Evolutionary conservation across 2,797 vertebrate species (phyloP), one percentile per base, ranked within the genome.

Genomic region (Kryptopterus vitreolus): DNA sequence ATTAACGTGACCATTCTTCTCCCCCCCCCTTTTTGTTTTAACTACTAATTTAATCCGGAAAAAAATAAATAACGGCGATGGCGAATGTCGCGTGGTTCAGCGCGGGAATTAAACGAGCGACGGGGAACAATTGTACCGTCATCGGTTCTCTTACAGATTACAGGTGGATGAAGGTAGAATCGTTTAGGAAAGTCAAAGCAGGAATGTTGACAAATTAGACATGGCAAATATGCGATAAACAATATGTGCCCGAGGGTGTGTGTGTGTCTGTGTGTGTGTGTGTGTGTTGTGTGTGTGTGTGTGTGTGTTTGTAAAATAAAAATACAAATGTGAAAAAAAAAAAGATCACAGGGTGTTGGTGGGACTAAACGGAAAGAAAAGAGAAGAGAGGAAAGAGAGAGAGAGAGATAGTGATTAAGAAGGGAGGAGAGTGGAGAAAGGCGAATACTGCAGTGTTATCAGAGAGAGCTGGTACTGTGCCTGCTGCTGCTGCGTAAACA

Each of bases 401-500:
- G 76, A 24, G 26, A 75, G 61, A 82, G 69, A 82, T 83, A 85
- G 66, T 12, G 53, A 76, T 53, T 76, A 80, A 79, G 79, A 74
- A 84, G 24, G 62, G 20, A 82, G 82, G 63, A 81, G 83, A 70
- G 84, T n/a, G 65, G 85, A 83, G 89, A 81, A 85, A 88, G 89
- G 85, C 89, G 83, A 85, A 76, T 63, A 55, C 68, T 26, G 52
- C 35, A 22, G 86, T 88, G 92, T 93, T 94, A 93, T 93, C 92
- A 91, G 90, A 83, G 84, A 89, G 84, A 89, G 84, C 84, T 90
- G 89, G 88, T 94, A 91, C 89, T 88, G 91, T 85, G 59, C 85
- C 91, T 89, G 83, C 83, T 83, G 87, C 87, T 83, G 83, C 91
- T 91, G 88, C 91, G 88, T 93, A 95, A 95, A 95, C 92, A 95